Base-by-base conservation (phyloP, 2,113 vertebrate genomes). In the Smithornis capensis region DNA sequence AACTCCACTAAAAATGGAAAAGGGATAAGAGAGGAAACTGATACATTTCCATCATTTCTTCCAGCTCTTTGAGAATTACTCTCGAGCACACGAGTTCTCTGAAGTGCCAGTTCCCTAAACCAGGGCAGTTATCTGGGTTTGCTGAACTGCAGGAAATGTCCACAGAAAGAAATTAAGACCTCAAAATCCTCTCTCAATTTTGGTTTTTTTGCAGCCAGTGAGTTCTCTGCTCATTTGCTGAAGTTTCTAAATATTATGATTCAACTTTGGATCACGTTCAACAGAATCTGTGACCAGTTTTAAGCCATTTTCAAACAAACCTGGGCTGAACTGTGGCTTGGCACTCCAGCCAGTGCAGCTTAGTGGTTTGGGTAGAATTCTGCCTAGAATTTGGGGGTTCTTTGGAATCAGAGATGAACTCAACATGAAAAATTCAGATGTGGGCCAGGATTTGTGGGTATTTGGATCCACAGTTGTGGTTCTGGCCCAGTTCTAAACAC, bases 1-100 rank as follows among this genome's bases (percentile, higher is more conserved):
- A 97, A 93, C 69, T 91, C 65, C 87, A 89, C 92, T 94, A 95
- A 95, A 96, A 94, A 90, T 64, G 92, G 64, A 74, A 94, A 88
- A 93, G 91, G 65, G 16, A 0, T 75, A 69, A 86, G 85, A 92
- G 71, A 79, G 79, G 91, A 90, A 95, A 89, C 71, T 15, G 59
- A 86, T 90, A 68, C 33, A 55, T 92, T 91, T 87, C 90, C 81
- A 90, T 81, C 44, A 25, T 24, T 53, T 69, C 77, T 77, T 85
- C 73, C 85, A 78, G 60, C n/a, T 73, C 83, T 95, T 82, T 77
- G 64, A 88, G 92, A 62, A 52, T 53, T 49, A 57, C 40, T 86
- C 64, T 42, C 28, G 64, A 89, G 63, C 62, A 64, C 63, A 83
- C 0, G 7, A 86, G 67, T 82, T 78, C 73, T 69, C 64, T 21